Percentiles rank a stretch among this genome's conserved stretches.
Evolutionary conservation across 2,797 vertebrate genomes (phyloP).

Genomic region (Phalanger gymnotis): DNA sequence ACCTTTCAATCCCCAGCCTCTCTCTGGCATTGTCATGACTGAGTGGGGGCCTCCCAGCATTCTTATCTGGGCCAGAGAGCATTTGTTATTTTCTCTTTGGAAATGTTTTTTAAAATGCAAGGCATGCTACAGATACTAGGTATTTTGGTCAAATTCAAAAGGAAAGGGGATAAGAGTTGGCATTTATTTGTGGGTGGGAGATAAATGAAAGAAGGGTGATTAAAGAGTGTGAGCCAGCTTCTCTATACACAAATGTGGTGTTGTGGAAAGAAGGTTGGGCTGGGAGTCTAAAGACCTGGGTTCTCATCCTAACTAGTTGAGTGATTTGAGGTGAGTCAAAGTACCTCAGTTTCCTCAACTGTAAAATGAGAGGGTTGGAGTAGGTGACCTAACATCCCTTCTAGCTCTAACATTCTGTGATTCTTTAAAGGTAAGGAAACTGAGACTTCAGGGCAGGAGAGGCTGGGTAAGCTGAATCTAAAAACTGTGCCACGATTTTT

Average conservation of each 20-base stretch:
- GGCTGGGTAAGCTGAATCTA: neutral
- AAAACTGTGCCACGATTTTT: neutral
- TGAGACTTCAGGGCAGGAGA: neutral
- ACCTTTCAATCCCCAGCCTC: neutral
- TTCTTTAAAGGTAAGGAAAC: neutral
- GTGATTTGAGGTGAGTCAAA: neutral
- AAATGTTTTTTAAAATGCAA: neutral
- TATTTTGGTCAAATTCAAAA: neutral
- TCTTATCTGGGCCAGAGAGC: neutral
- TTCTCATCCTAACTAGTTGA: neutral
- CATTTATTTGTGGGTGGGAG: neutral
- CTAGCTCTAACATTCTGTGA: neutral
- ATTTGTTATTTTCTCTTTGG: neutral
- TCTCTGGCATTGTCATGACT: neutral
- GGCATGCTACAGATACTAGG: neutral
- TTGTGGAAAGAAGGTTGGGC: neutral
- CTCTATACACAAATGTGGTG: neutral
- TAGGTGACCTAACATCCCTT: neutral
- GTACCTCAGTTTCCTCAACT: neutral
- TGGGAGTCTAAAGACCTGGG: neutral
- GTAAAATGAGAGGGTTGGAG: neutral
- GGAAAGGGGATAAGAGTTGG: neutral
- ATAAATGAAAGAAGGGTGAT: neutral
- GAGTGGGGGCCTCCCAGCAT: neutral
- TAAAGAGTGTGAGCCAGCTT: neutral